These are phyloP conservation scores for Linyphia triangularis DNA, from an alignment of 2,888 invertebrate species.

Conservation along the genomic window DNA sequence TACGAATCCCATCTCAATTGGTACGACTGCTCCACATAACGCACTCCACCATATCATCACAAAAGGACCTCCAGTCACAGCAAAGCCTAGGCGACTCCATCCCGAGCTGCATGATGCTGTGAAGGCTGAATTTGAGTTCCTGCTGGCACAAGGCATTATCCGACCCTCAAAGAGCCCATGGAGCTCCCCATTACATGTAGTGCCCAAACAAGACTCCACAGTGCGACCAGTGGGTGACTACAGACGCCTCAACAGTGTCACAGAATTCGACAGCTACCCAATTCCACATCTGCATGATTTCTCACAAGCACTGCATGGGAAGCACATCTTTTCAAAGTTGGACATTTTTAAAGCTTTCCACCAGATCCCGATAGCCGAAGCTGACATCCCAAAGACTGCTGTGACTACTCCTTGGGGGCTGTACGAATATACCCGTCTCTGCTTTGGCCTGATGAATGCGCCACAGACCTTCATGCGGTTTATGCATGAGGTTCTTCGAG, in stretches of 20 bases:
- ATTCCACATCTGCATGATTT: too few relatives aligned
- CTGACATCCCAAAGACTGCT: constrained; percentile 79
- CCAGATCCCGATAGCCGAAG: constrained; percentile 3
- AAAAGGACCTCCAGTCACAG: neutral
- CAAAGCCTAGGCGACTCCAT: neutral
- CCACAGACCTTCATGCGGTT: constrained; percentile 79
- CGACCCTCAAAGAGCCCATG: neutral
- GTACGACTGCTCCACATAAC: neutral
- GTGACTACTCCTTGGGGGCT: constrained; percentile 79
- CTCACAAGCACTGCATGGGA: neutral
- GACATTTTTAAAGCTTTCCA: constrained; percentile 4
- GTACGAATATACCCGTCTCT: constrained; percentile 79
- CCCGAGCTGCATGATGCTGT: neutral
- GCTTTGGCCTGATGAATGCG: constrained; percentile 80
- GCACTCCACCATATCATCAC: neutral
- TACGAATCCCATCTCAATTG: too few relatives aligned
- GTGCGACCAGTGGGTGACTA: constrained; percentile 9
- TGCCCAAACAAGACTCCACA: constrained; percentile 1
- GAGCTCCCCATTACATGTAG: neutral
- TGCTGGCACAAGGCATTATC: neutral
- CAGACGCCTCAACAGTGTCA: neutral
- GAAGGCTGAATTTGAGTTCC: neutral
- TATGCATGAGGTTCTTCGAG: constrained; percentile 17
- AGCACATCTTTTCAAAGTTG: neutral
- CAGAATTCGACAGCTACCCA: too few relatives aligned